Conservation (phyloP, 2,888 invertebrate genomes). For the Reticulitermes lucifugus region DNA sequence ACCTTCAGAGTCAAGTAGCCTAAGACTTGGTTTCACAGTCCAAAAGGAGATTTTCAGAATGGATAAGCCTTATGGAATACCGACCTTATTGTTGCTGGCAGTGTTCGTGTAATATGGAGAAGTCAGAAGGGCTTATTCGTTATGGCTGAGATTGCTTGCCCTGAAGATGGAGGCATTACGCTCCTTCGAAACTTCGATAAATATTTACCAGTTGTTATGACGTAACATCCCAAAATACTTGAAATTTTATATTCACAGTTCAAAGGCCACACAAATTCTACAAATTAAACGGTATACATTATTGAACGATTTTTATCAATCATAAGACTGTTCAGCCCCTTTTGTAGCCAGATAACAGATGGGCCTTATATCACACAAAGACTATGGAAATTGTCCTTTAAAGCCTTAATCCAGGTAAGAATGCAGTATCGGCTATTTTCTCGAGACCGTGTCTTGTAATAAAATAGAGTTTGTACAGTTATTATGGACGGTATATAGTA, state of each 20-base stretch:
- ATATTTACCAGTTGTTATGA: too few species aligned
- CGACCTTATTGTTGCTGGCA: not conserved
- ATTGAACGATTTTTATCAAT: not conserved
- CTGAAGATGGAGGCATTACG: too few species aligned
- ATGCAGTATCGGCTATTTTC: slow-evolving; percentile 23
- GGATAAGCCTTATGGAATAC: not conserved
- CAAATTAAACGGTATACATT: not conserved
- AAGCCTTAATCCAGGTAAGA: slow-evolving; percentile 28
- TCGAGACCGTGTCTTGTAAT: slow-evolving; percentile 17
- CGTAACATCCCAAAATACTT: too few species aligned
- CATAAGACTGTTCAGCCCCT: not conserved
- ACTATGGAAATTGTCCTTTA: not conserved
- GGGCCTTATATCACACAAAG: not conserved
- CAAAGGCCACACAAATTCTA: not conserved
- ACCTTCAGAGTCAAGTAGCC: too few species aligned
- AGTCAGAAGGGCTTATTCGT: not conserved
- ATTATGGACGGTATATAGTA: slow-evolving; percentile 24
- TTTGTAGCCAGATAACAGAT: not conserved
- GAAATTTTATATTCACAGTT: not conserved
- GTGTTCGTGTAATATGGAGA: not conserved
- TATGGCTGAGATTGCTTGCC: not conserved
- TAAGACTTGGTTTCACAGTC: too few species aligned
- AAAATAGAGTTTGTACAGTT: slow-evolving; percentile 29
- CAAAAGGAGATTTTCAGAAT: not conserved
- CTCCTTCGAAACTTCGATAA: too few species aligned